These are phyloP conservation scores for Deroptyus accipitrinus DNA, from an alignment of 2,113 vertebrate species.

Conservation along the genomic window DNA sequence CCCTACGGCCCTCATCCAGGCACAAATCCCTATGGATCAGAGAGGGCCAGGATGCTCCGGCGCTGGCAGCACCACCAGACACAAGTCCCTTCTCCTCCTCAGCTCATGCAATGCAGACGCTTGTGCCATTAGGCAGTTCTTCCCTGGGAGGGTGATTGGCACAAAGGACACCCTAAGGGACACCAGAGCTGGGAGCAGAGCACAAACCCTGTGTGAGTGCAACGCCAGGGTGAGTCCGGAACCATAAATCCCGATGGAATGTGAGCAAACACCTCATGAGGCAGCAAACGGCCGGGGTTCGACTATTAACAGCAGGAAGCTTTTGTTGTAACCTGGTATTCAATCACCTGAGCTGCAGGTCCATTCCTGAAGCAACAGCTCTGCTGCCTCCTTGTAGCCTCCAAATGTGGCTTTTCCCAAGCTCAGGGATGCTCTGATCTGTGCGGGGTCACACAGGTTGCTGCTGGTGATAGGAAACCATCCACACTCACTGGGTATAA, in stretches of 20 bases:
- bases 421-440: too few relatives aligned
- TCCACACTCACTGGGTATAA: rapidly evolving
- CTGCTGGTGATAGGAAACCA: background rate
- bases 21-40: background rate
- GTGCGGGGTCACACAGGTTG: background rate
- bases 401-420: background rate
- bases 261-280: background rate
- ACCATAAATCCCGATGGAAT: background rate
- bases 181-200: background rate
- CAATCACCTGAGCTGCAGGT: background rate
- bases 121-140: background rate
- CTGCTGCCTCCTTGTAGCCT: background rate
- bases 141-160: background rate
- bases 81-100: background rate
- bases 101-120: background rate
- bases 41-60: background rate
- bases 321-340: background rate
- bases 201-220: background rate
- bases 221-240: background rate
- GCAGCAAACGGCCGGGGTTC: background rate
- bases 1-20: background rate
- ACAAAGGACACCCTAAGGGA: background rate
- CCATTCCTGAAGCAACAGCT: background rate
- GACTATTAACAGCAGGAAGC: background rate
- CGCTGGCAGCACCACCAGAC: background rate